Base-by-base conservation (phyloP, 2,888 invertebrate species). In the Cheilosia vulpina region DNA sequence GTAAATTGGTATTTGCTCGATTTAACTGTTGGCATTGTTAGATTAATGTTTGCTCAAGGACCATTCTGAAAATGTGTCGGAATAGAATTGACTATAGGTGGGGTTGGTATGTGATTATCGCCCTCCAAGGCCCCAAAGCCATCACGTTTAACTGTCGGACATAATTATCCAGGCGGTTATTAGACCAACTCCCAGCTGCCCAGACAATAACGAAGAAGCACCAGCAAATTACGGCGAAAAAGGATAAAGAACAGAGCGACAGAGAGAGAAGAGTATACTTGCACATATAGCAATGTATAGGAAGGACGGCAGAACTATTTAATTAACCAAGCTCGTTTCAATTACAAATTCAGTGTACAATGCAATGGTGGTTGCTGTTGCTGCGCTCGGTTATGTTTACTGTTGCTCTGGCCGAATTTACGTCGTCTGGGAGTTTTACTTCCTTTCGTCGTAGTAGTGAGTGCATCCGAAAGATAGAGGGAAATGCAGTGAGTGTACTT, bases 1-100 rank as follows among this genome's bases (percentile, higher is more conserved):
- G 75, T 75, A 75, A 71, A 79, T 79, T 84, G 71, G 24, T 84
- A 80, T 84, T 79, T 84, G 80, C 84, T 75, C 80, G 69, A 79
- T 84, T 79, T 84, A 79, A 84, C 75, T 84, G 79, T 75, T 68
- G 75, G 75, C 71, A 71, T 80, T 75, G 79, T 76, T 75, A 75
- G 84, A 84, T 75, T 75, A 79, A 75, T 79, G 65, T 84, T 79
- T 84, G 69, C 45, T 55, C 52, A 75, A 53, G 78, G 62, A 58
- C 43, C n/a, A 11, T 50, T 68, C 11, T 9, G 19, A 19, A 17
- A 34, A 31, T 52, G 55, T 27, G 45, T 41, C 50, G 52, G 41
- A 45, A 41, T 68, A 34, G 55, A 24, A 65, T n/a, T 17, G 50
- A n/a, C 13, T n/a, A 63, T 24, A 45, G 27, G 4, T 52, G 5